Percentiles rank a stretch among this genome's conserved stretches.
phyloP scores from a whole-genome alignment of 2,113 vertebrate species.

The Anolis carolinensis region DNA sequence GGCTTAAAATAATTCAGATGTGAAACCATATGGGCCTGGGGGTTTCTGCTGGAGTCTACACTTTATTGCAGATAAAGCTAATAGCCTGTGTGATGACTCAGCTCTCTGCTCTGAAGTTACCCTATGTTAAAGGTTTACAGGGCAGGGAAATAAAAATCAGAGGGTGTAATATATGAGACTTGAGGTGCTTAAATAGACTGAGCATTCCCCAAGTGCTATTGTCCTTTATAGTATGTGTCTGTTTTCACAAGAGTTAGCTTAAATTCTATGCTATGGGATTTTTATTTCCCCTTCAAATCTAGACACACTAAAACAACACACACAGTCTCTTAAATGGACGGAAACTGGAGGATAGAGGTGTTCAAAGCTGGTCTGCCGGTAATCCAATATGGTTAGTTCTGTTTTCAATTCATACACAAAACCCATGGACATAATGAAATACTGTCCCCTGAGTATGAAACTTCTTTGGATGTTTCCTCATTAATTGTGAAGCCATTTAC shows the following conservation, averaged over 20 bases:
- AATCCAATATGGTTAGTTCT: background rate
- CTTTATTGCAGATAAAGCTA: conserved; percentile 34
- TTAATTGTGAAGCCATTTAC: background rate
- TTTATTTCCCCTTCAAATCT: background rate
- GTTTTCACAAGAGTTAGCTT: background rate
- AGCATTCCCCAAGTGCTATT: background rate
- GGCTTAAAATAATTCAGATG: conserved; percentile 71
- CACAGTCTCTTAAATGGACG: background rate
- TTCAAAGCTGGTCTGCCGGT: background rate
- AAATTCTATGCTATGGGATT: rapidly evolving
- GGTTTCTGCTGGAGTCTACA: conserved; percentile 34
- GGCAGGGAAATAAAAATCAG: rapidly evolving
- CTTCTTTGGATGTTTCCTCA: background rate
- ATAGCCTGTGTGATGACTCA: conserved; percentile 16
- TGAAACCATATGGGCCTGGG: conserved; percentile 57
- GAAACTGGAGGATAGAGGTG: background rate
- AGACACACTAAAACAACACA: rapidly evolving
- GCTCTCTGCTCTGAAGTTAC: conserved; percentile 36
- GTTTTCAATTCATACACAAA: conserved; percentile 17
- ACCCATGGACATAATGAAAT: background rate
- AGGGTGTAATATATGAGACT: background rate
- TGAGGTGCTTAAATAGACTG: background rate
- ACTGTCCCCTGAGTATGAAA: background rate
- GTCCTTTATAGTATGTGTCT: background rate
- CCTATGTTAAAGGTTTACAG: background rate